Percentiles rank a stretch among this genome's conserved stretches.
phyloP scores from a whole-genome alignment of 2,113 vertebrate genomes.

The Callopanchax toddi region DNA sequence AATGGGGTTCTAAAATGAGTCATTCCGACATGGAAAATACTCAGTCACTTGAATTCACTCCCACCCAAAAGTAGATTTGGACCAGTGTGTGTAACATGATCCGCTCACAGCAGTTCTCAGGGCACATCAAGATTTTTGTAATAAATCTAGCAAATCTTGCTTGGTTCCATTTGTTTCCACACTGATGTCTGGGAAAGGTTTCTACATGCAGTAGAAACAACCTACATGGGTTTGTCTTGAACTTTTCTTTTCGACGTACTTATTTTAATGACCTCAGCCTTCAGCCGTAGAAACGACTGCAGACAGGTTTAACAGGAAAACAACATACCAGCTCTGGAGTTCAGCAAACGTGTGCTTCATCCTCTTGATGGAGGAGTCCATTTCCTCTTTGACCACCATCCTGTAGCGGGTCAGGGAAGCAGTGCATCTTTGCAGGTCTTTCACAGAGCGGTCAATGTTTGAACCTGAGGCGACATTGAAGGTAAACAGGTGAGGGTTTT shows the following conservation, averaged over 20 bases:
- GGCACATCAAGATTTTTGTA: too few relatives aligned
- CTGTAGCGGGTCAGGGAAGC: constrained; percentile 94
- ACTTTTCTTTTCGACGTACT: background rate
- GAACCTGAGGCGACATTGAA: constrained; percentile 79
- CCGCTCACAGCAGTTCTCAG: background rate
- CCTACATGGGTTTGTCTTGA: too few relatives aligned
- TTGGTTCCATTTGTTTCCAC: too few relatives aligned
- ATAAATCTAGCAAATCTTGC: too few relatives aligned
- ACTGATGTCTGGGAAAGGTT: too few relatives aligned
- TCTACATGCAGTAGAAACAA: too few relatives aligned
- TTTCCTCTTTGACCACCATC: constrained; percentile 93
- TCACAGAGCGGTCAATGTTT: constrained; percentile 94
- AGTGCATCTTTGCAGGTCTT: constrained; percentile 94
- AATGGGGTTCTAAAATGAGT: background rate
- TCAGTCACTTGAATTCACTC: background rate
- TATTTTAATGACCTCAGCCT: background rate
- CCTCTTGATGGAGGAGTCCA: constrained; percentile 94
- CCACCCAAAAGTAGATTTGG: background rate
- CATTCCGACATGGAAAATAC: background rate
- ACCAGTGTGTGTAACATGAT: background rate
- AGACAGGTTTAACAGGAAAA: background rate
- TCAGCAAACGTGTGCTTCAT: constrained; percentile 96
- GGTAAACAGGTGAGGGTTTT: background rate
- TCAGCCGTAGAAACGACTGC: background rate
- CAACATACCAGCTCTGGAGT: constrained; percentile 88